Base-by-base conservation (phyloP, 2,113 vertebrate species). In the Zootoca vivipara region DNA sequence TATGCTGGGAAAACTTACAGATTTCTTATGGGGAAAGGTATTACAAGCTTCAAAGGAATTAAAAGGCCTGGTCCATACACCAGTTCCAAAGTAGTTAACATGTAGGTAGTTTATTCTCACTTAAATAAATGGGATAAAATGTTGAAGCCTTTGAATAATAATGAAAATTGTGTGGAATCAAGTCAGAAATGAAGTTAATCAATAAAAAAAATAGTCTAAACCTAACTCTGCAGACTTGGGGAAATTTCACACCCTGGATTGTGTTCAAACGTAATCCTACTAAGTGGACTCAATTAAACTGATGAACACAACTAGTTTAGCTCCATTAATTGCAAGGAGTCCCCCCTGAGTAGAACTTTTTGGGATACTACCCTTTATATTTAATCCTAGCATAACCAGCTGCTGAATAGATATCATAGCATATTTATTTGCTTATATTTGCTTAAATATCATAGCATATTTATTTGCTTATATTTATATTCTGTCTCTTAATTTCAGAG, bases 371-470 rank as follows among this genome's bases (percentile, higher is more conserved):
- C 18, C 58, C 33, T 84, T 85, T 78, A 83, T 89, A 90, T 82
- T 58, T 72, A 93, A 30, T 52, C 81, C 72, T 86, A 64, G 30
- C 75, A 8, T 42, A 90, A 69, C 86, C 86, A 30, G 67, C 87
- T 90, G 16, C 52, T 62, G 16, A 20, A 90, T n/a, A n/a, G n/a
- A n/a, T 87, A 78, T 85, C 79, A 73, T 15, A 82, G 83, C 89
- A 82, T 65, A 52, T 73, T 77, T 77, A 77, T 77, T 26, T 77
- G 15, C n/a, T 22, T 40, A 38, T 38, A 74, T 74, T 74, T 74
- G n/a, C n/a, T n/a, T 83, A 5, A 52, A 52, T 52, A 52, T 52
- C 46, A 52, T 52, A 52, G 46, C 46, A 79, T 0, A 42, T 73
- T 77, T 77, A 77, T 77, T 26, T 77, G 15, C n/a, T 22, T 40